Evolutionary conservation across 2,888 invertebrate genomes (phyloP).

Genomic region (Callinectes sapidus): DNA sequence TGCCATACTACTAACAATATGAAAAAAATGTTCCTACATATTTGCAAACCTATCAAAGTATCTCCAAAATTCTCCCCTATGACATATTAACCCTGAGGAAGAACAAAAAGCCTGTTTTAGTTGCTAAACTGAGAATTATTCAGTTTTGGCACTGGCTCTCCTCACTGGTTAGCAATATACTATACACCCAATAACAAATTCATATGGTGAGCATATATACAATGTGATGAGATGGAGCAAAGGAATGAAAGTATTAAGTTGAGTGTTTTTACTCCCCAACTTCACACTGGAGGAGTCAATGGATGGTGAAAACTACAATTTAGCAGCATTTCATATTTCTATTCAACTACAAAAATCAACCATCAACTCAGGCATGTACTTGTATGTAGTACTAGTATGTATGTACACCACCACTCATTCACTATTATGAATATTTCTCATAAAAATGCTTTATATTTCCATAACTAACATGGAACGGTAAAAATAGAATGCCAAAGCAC

Average conservation of each 20-base stretch:
- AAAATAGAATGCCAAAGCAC: neutral
- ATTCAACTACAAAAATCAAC: neutral
- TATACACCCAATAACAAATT: neutral
- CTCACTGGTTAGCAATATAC: neutral
- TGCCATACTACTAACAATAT: neutral
- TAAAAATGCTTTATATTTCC: neutral
- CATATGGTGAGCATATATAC: constrained; percentile 42
- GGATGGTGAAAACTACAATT: constrained; percentile 34
- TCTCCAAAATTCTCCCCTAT: neutral
- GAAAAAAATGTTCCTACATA: neutral
- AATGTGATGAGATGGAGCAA: constrained; percentile 33
- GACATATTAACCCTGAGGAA: neutral
- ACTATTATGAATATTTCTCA: neutral
- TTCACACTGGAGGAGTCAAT: constrained; percentile 34
- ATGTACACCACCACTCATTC: neutral
- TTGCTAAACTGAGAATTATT: neutral
- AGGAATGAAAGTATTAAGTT: constrained; percentile 41
- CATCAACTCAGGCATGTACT: neutral
- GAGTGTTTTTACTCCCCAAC: constrained; percentile 9
- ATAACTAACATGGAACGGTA: neutral
- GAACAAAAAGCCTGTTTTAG: neutral
- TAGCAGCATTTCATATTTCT: constrained; percentile 44
- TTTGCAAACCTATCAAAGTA: neutral
- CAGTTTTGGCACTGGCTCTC: neutral
- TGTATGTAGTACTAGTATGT: no score